Percentiles rank a stretch among this genome's conserved stretches.
These are phyloP conservation scores for Bubo bubo DNA, from an alignment of 2,113 vertebrate genomes.

Conservation along the genomic window DNA sequence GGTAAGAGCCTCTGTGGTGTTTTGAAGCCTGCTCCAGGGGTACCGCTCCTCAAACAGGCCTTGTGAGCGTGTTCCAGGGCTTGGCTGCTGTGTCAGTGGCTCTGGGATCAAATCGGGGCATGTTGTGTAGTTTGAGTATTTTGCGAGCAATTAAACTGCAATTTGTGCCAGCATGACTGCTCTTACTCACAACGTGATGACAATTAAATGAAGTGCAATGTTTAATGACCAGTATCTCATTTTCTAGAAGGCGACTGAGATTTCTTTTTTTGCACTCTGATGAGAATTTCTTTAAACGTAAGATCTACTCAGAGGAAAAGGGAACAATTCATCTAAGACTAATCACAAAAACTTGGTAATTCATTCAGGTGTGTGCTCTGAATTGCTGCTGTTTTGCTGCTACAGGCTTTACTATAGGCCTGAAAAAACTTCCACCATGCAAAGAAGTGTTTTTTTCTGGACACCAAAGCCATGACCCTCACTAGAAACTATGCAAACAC, in stretches of 20 bases:
- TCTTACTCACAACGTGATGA: background rate
- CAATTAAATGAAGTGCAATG: background rate
- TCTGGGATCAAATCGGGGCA: background rate
- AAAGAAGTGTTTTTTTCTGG: background rate
- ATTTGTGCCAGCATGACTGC: background rate
- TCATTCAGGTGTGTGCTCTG: background rate
- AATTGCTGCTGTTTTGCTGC: background rate
- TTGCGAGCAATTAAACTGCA: background rate
- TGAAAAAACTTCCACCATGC: background rate
- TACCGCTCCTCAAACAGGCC: background rate
- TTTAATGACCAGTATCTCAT: background rate
- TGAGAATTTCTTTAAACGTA: background rate
- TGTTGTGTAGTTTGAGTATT: background rate
- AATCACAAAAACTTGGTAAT: background rate
- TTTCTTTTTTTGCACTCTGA: background rate
- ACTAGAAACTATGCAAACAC: background rate
- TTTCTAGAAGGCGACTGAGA: background rate
- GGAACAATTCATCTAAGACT: background rate
- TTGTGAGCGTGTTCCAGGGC: rapidly evolving
- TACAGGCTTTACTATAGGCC: background rate
- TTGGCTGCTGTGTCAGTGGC: background rate
- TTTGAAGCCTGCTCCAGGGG: background rate
- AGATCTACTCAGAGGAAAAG: background rate
- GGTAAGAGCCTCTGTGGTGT: background rate
- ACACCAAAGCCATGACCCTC: background rate